A percentile compares a stretch with the other conserved stretches of the same genome.
phyloP scores from a whole-genome alignment of 30 jellyfish, hydroid and myxozoan species.

The Pelagia noctiluca region DNA sequence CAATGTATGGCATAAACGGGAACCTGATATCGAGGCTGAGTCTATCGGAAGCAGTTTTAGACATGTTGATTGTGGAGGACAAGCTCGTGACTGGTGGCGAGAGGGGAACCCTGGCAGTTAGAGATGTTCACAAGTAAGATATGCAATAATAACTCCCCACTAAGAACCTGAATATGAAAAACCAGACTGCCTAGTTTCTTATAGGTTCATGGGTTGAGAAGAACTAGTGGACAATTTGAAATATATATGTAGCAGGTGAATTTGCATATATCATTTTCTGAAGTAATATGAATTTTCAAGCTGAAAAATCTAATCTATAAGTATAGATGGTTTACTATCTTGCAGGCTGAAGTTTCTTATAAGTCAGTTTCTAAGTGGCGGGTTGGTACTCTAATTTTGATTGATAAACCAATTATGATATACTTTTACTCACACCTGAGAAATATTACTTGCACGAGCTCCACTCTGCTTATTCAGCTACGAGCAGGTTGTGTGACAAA shows the following conservation, averaged over 20 bases:
- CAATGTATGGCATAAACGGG: slow-evolving; percentile 81
- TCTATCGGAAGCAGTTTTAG: slow-evolving; percentile 68
- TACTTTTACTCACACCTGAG: no score
- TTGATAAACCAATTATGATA: no score
- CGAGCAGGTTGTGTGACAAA: no score
- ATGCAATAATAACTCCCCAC: not conserved
- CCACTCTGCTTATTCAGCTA: no score
- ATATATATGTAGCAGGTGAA: not conserved
- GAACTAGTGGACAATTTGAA: no score
- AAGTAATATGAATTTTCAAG: no score
- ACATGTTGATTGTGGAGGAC: slow-evolving; percentile 69
- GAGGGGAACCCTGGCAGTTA: slow-evolving; percentile 69
- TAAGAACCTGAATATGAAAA: not conserved
- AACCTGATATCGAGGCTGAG: slow-evolving; percentile 38
- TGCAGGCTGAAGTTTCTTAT: no score
- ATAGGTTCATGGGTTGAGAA: not conserved
- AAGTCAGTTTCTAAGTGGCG: no score
- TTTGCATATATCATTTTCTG: not conserved
- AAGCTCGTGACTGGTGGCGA: slow-evolving; percentile 71
- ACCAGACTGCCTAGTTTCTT: not conserved
- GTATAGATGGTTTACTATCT: not conserved
- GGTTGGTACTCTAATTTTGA: no score
- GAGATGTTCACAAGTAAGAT: slow-evolving; percentile 79
- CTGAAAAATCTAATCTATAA: not conserved
- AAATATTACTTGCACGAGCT: no score